Conservation (phyloP, 2,797 vertebrate genomes). For the Esox lucius region DNA sequence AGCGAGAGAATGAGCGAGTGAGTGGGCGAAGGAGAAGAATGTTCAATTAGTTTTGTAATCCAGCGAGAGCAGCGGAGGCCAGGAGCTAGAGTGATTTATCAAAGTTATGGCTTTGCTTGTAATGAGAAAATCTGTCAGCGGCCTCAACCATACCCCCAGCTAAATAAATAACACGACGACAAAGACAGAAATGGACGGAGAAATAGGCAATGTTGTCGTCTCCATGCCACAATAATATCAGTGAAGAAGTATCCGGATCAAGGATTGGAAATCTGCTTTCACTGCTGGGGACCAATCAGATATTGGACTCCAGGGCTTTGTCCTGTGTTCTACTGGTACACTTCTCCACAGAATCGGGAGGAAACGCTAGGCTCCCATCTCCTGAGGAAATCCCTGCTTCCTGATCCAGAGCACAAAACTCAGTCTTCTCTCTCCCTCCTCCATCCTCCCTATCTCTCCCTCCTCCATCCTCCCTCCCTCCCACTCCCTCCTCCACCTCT, state of each 20-base stretch:
- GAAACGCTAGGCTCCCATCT: conserved; percentile 52
- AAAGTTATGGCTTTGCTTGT: conserved; percentile 78
- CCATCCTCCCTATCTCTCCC: conserved; percentile 29
- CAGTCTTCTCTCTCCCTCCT: not conserved
- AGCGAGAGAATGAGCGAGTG: conserved; percentile 25
- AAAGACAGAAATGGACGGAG: conserved; percentile 54
- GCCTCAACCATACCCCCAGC: conserved; percentile 72
- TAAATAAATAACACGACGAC: conserved; percentile 56
- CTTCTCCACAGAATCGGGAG: conserved; percentile 52
- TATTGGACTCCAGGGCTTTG: not conserved
- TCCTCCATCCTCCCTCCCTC: conserved; percentile 44
- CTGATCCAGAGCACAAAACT: conserved; percentile 27
- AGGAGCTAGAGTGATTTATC: conserved; percentile 79
- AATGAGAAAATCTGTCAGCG: conserved; percentile 61
- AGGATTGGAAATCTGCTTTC: not conserved
- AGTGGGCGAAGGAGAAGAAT: conserved; percentile 65
- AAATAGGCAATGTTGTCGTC: not conserved
- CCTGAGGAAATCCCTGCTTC: conserved; percentile 47
- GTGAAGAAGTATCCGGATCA: not conserved
- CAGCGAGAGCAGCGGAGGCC: conserved; percentile 75
- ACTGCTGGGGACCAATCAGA: not conserved
- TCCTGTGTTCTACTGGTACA: conserved; percentile 23
- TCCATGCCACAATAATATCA: not conserved
- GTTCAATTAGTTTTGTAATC: conserved; percentile 82
- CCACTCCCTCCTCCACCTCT: conserved; percentile 38